Conservation (phyloP, 2,888 invertebrate species). For the Ophraella communa region DNA sequence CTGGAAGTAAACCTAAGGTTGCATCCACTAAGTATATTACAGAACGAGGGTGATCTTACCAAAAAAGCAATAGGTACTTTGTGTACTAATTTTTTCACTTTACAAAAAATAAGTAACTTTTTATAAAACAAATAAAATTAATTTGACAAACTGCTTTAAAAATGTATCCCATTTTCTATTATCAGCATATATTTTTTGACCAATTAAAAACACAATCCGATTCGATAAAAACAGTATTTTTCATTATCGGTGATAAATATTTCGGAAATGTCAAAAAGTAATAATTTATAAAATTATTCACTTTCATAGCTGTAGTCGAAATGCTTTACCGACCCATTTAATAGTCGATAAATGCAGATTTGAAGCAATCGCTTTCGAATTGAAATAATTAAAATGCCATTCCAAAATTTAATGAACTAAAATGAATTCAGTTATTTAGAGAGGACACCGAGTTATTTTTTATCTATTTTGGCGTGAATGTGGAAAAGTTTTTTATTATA, state of each 20-base stretch:
- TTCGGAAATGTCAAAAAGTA: not conserved
- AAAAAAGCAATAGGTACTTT: too few relatives aligned
- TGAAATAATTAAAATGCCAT: constrained; percentile 3
- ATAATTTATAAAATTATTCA: not conserved
- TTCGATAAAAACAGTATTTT: too few relatives aligned
- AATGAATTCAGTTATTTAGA: constrained; percentile 2
- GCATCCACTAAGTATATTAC: too few relatives aligned
- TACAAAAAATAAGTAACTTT: too few relatives aligned
- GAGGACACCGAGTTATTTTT: not conserved
- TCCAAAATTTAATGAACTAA: constrained; percentile 8
- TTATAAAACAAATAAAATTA: too few relatives aligned
- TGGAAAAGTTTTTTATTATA: not conserved
- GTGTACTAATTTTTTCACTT: too few relatives aligned
- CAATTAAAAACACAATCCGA: not conserved
- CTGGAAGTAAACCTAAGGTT: too few relatives aligned
- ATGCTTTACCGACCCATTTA: not conserved
- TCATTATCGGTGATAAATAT: not conserved
- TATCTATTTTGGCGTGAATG: not conserved
- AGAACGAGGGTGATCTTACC: too few relatives aligned
- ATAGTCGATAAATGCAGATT: constrained; percentile 1
- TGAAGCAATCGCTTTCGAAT: not conserved
- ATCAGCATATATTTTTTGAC: not conserved
- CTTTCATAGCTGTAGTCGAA: not conserved
- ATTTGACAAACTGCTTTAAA: too few relatives aligned
- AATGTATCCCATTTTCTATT: too few relatives aligned